A percentile compares a stretch with the other conserved stretches of the same genome.
Conservation (phyloP, 2,888 invertebrate species). For the Apotomis betuletana region DNA sequence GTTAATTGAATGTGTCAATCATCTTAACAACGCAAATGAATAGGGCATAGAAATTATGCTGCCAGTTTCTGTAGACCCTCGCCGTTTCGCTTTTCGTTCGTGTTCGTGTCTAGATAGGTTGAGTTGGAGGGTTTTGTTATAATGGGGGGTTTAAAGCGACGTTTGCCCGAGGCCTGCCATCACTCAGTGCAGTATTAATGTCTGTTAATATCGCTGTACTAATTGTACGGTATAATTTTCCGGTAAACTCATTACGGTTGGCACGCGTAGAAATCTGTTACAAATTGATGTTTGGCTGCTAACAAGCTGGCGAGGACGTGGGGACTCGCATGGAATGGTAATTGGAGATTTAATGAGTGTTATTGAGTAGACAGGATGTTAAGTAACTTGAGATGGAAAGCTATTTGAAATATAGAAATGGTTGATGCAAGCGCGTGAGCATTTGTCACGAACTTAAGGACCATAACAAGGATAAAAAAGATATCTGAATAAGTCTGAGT, state of each 20-base stretch:
- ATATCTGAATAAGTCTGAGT: no score
- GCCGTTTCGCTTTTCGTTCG: constrained; percentile 11
- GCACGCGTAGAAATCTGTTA: constrained; percentile 62
- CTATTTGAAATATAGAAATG: constrained; percentile 20
- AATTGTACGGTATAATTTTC: constrained; percentile 72
- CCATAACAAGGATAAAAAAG: no score
- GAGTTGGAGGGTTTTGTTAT: constrained; percentile 45
- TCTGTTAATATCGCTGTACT: constrained; percentile 69
- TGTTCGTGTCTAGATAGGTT: constrained; percentile 37
- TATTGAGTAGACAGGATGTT: constrained; percentile 36
- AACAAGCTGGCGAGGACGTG: constrained; percentile 46
- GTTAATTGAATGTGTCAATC: constrained; percentile 92
- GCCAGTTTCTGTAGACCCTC: constrained; percentile 30
- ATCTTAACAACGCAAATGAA: constrained; percentile 88
- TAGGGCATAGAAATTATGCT: constrained; percentile 62
- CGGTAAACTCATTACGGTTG: constrained; percentile 76
- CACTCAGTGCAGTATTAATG: constrained; percentile 69
- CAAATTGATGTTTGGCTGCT: constrained; percentile 54
- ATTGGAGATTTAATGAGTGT: constrained; percentile 33
- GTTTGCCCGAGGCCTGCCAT: constrained; percentile 70
- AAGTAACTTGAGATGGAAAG: constrained; percentile 24
- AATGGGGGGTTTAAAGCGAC: constrained; percentile 58
- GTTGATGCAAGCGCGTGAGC: not conserved
- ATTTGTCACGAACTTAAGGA: not conserved
- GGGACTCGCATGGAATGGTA: constrained; percentile 30